Conservation (phyloP, 2,888 invertebrate species). For the Cotesia congregata region DNA sequence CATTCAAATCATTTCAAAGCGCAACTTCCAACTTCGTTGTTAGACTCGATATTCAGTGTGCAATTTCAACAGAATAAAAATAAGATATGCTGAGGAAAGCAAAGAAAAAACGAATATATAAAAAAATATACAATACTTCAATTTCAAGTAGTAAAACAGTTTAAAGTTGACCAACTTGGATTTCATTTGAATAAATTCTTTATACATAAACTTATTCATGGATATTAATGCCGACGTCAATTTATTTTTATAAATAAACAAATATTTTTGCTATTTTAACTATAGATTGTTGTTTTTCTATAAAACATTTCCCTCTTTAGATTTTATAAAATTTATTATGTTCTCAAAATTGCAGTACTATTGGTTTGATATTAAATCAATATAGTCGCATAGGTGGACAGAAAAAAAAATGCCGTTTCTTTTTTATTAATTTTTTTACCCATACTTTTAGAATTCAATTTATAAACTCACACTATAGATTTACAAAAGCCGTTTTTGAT, state of each 20-base stretch:
- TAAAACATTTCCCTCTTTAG: neutral
- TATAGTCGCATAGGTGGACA: neutral
- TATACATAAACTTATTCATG: neutral
- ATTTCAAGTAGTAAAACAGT: neutral
- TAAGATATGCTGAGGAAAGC: neutral
- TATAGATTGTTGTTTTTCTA: neutral
- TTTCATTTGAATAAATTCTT: neutral
- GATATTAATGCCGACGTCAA: neutral
- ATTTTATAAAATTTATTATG: neutral
- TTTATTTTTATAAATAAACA: neutral
- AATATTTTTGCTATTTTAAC: neutral
- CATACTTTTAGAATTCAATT: conserved; percentile 2
- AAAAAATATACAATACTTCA: neutral
- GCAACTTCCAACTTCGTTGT: neutral
- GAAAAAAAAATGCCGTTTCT: neutral
- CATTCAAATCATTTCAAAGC: conserved; percentile 16
- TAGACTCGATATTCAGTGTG: neutral
- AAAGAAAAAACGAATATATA: neutral
- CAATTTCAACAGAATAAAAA: neutral
- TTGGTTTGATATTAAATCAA: neutral
- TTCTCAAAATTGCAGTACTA: neutral
- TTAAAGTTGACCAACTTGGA: neutral
- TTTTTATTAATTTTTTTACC: conserved; percentile 3
- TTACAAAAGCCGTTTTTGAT: conserved; percentile 13
- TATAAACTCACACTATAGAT: conserved; percentile 8